Evolutionary conservation across 2,888 invertebrate species (phyloP), one percentile per base, ranked within the genome.

Genomic region (Limnephilus marmoratus): DNA sequence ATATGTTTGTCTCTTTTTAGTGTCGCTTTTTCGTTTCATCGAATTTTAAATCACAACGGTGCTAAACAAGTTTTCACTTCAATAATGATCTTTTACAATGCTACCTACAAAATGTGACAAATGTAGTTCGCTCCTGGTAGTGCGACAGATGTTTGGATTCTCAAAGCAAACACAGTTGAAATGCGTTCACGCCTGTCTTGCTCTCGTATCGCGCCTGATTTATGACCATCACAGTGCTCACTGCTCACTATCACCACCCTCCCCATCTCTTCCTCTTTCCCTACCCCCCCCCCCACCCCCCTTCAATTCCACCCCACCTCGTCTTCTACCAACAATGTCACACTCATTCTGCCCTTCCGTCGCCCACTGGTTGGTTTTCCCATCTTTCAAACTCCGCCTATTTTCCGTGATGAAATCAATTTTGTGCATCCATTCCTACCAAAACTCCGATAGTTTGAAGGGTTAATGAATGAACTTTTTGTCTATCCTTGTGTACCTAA

Each of bases 161-260:
- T 93, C 93, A 93, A 93, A 93, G 93, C 93, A 93, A 93, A 93
- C 68, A 93, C 93, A 93, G 91, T 93, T 92, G 93, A 93, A 93
- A 93, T 93, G 93, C 93, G 93, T 92, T 93, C 92, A 93, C 93
- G 92, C 90, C 92, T 93, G 93, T 93, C 93, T 92, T 92, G 91
- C 80, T 91, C 93, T 91, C 89, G 91, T 93, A 93, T 93, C 92
- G 93, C 93, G 93, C 92, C 93, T 93, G 93, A 93, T 93, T 93
- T 93, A 93, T 93, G 93, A 90, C 92, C 93, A 91, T 82, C 91
- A 90, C 92, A 90, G 49, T 91, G 92, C 89, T 90, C 91, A 93
- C 91, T 91, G 92, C 89, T 90, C 92, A 93, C 91, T 91, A 91
- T 91, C 93, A 90, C 81, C 80, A 31, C 87, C 81, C 81, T 34